These are phyloP conservation scores for Onychomys leucogaster DNA, from an alignment of 2,797 vertebrate genomes.

Conservation along the genomic window DNA sequence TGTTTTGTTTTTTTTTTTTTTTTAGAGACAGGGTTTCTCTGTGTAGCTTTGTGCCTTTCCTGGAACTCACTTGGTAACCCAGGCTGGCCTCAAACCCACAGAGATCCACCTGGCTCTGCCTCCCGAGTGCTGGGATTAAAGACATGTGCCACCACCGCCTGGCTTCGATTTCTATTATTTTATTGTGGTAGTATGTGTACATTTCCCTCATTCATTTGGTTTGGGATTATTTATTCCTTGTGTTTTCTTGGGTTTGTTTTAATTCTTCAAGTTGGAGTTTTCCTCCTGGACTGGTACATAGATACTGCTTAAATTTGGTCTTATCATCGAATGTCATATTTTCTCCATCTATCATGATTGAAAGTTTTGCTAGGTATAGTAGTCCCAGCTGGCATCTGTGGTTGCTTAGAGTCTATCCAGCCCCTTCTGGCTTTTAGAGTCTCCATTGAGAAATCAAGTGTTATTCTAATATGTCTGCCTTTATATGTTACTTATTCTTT, in stretches of 20 bases:
- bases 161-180: too few species aligned
- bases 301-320: not conserved
- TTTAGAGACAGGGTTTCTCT: too few species aligned
- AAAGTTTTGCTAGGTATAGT: not conserved
- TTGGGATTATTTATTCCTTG: not conserved
- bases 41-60: too few species aligned
- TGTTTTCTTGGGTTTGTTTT: not conserved
- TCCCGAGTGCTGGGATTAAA: too few species aligned
- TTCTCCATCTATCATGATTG: not conserved
- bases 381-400: not conserved
- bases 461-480: not conserved
- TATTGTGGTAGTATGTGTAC: not conserved
- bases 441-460: not conserved
- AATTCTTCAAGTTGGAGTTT: not conserved
- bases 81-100: too few species aligned
- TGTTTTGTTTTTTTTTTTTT: too few species aligned
- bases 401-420: not conserved
- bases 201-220: not conserved
- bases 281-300: not conserved
- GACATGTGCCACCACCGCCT: too few species aligned
- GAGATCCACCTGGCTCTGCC: too few species aligned
- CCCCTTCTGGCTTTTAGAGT: not conserved
- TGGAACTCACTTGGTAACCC: too few species aligned
- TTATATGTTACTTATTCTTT: not conserved
- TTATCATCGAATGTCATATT: not conserved